A percentile compares a stretch with the other conserved stretches of the same genome.
These are phyloP conservation scores for Torymus tubicola DNA, from an alignment of 2,888 invertebrate species.

Conservation along the genomic window DNA sequence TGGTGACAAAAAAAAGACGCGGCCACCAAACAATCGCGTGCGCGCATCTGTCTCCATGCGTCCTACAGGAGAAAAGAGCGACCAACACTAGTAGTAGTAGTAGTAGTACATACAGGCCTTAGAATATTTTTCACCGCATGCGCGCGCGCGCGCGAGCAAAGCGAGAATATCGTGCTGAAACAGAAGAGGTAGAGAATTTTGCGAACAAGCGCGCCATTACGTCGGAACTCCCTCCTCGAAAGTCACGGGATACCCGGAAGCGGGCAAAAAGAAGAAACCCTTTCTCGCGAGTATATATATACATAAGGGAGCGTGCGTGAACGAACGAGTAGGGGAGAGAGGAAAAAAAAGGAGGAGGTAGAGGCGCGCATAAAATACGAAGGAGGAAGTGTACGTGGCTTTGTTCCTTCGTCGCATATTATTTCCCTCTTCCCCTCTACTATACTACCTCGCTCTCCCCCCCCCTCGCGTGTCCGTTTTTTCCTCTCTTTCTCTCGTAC, in stretches of 20 bases:
- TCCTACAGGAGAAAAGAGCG: no score
- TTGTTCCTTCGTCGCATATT: constrained; percentile 53
- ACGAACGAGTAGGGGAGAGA: neutral
- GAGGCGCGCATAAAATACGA: constrained; percentile 29
- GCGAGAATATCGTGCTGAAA: neutral
- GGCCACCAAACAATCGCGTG: no score
- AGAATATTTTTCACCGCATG: neutral
- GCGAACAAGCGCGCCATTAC: constrained; percentile 10
- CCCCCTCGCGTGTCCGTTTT: neutral
- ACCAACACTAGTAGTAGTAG: no score
- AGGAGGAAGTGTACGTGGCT: constrained; percentile 40
- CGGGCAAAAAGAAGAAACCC: constrained; percentile 7
- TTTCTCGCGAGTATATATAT: neutral
- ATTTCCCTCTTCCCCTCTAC: constrained; percentile 16
- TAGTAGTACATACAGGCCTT: no score
- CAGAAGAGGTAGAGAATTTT: neutral
- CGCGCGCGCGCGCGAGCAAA: neutral
- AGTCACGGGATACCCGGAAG: constrained; percentile 22
- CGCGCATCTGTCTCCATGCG: no score
- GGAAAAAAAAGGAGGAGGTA: constrained; percentile 1
- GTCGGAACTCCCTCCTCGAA: neutral
- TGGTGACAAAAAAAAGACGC: no score
- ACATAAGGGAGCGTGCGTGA: neutral
- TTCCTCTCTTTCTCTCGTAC: constrained; percentile 18
- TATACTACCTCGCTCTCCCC: neutral